Conservation (phyloP, 2,113 vertebrate genomes). For the Struthidea cinerea region DNA sequence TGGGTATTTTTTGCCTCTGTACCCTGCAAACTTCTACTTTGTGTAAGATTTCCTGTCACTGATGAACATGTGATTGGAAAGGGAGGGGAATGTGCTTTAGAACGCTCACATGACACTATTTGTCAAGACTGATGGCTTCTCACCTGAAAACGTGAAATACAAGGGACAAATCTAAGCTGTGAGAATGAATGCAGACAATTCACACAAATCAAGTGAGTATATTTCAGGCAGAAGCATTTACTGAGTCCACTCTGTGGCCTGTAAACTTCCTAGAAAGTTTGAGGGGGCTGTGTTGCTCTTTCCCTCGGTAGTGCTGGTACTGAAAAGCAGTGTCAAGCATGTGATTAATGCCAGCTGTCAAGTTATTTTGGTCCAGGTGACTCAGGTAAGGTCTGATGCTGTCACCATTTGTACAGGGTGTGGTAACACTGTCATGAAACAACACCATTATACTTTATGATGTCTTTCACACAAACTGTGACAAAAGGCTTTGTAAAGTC, state of each 20-base stretch:
- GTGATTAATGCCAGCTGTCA: neutral
- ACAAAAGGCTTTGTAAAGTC: conserved; percentile 8
- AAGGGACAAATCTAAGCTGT: neutral
- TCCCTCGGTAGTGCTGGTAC: neutral
- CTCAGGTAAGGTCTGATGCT: neutral
- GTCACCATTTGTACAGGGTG: neutral
- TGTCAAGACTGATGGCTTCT: neutral
- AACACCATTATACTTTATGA: neutral
- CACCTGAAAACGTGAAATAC: neutral
- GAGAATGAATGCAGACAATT: neutral
- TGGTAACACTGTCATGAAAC: neutral
- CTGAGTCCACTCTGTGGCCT: neutral
- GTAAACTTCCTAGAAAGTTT: neutral
- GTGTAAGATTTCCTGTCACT: neutral
- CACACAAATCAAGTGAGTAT: neutral
- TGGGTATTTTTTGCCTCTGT: neutral
- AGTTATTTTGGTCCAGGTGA: conserved; percentile 32
- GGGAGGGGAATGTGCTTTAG: neutral
- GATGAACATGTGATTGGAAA: neutral
- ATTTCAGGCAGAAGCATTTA: neutral
- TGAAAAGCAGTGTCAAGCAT: neutral
- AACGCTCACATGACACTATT: neutral
- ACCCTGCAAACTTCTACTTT: neutral
- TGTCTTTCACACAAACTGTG: neutral
- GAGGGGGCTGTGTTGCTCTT: neutral